Conservation (phyloP, 1,140 invertebrate genomes). For the Drosophila kohkoa region DNA sequence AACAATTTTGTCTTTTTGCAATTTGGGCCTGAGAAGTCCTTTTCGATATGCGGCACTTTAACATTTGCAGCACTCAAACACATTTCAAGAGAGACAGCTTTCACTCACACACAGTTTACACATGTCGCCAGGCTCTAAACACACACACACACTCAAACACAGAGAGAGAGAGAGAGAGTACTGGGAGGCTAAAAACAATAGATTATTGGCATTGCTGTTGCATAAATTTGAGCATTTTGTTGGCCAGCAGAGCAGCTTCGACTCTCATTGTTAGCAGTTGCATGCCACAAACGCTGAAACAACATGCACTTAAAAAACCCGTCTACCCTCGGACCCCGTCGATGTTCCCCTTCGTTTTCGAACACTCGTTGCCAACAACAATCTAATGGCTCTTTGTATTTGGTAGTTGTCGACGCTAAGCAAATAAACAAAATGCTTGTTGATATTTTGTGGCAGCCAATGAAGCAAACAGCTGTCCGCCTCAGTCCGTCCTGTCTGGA, state of each 20-base stretch:
- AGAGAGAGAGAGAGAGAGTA: not conserved
- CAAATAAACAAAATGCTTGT: slow-evolving; percentile 82
- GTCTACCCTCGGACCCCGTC: not conserved
- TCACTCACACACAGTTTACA: slow-evolving; percentile 43
- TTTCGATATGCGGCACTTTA: slow-evolving; percentile 25
- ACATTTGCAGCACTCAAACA: slow-evolving; percentile 40
- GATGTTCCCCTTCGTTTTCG: not conserved
- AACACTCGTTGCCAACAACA: slow-evolving; percentile 9
- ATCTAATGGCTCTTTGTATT: slow-evolving; percentile 62
- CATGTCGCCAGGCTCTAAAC: slow-evolving; percentile 26
- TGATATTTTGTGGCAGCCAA: slow-evolving; percentile 82
- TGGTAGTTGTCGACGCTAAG: slow-evolving; percentile 65
- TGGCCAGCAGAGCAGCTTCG: slow-evolving; percentile 18
- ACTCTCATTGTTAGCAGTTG: slow-evolving; percentile 53
- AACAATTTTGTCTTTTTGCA: slow-evolving; percentile 39
- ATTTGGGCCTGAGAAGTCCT: slow-evolving; percentile 12
- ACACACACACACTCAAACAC: slow-evolving; percentile 1
- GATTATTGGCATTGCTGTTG: slow-evolving; percentile 68
- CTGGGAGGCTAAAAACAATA: slow-evolving; percentile 60
- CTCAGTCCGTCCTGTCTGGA: slow-evolving; percentile 26
- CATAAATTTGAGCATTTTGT: slow-evolving; percentile 69
- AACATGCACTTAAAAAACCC: slow-evolving; percentile 78
- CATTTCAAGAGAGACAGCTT: slow-evolving; percentile 38
- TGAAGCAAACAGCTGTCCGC: slow-evolving; percentile 75
- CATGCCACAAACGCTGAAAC: slow-evolving; percentile 78